Base-by-base conservation (phyloP, 2,797 vertebrate genomes). In the Enteromius trimaculatus region DNA sequence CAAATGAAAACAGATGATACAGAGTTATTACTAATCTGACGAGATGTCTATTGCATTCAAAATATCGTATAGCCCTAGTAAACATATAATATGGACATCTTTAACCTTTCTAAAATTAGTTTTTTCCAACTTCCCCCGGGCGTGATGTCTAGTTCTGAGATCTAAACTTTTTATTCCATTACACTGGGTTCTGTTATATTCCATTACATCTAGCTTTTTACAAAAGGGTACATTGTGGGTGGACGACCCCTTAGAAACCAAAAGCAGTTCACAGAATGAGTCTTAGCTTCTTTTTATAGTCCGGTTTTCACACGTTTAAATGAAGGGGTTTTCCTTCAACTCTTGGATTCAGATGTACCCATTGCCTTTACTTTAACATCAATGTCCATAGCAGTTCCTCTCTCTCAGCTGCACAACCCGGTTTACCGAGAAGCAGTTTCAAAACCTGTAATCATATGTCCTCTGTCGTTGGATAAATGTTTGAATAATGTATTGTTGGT, bases 331-430 rank as follows among this genome's bases (percentile, higher is more conserved):
- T 68, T 21, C 31, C 47, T 90, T 88, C 89, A 87, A 90, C 89
- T 44, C 84, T 90, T 90, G 85, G 77, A 69, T 85, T 66, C 17
- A 37, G 64, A 66, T 62, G 58, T 11, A 29, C 58, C 10, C 11
- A 26, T 8, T 60, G 58, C 58, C 0, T 71, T 89, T 87, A 79
- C 86, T 74, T 77, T 34, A 71, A 39, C 77, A 71, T 82, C 55
- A 82, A 84, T 69, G 2, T 88, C 86, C 79, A 86, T 87, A 69
- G 84, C 69, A 88, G 89, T 83, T 11, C 34, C 34, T 37, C 58
- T 62, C 19, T 26, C 58, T 60, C 23, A 60, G 58, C 23, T 6
- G 23, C 29, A 23, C 51, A 6, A 8, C 55, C 55, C 11, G 6
- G 14, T 23, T 44, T 29, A 31, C 77, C 21, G 5, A 49, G 29